Evolutionary conservation across 2,888 invertebrate genomes (phyloP), one percentile per base, ranked within the genome.

Genomic region (Amphipyra tragopoginis): DNA sequence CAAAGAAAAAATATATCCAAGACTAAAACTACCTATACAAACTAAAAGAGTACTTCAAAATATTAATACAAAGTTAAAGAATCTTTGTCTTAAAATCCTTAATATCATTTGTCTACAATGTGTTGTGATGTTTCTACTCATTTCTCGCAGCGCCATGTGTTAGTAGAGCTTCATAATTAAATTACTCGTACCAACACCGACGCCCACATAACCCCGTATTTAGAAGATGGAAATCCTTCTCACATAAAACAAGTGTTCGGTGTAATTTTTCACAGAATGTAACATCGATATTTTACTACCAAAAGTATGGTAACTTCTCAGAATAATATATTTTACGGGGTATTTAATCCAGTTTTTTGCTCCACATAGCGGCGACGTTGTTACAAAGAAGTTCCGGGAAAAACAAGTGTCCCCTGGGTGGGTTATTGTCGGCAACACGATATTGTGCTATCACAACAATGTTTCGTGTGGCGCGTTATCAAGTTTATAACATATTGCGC

Each of bases 401-500:
- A 69, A 72, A 45, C 42, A 54, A 64, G 42, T 62, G 54, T 75
- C 76, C 64, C 72, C 47, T 7, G 58, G 55, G 60, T 8, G 29
- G 44, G 26, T 45, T 48, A 38, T 73, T 68, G 69, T 64, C 36
- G 48, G 38, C 55, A 48, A 58, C 60, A 39, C 38, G 33, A 62
- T 72, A 64, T 49, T 68, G 38, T 50, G 49, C 34, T 74, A 65
- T 68, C 65, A 64, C 56, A 47, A 72, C 70, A 57, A 49, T 59
- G 65, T 70, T 65, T 48, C 44, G 50, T 61, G 59, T 33, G 52
- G 44, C 56, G 54, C 48, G 64, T 70, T 70, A 65, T 79, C 69
- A 72, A 60, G 55, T 75, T 67, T 62, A 64, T 64, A 77, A 75
- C 63, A 67, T 72, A 78, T 62, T 75, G 72, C 62, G 42, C 51